A percentile compares a stretch with the other conserved stretches of the same genome.
These are phyloP conservation scores for Crocodylus rhombifer DNA, from an alignment of 2,797 vertebrate species.

Conservation along the genomic window DNA sequence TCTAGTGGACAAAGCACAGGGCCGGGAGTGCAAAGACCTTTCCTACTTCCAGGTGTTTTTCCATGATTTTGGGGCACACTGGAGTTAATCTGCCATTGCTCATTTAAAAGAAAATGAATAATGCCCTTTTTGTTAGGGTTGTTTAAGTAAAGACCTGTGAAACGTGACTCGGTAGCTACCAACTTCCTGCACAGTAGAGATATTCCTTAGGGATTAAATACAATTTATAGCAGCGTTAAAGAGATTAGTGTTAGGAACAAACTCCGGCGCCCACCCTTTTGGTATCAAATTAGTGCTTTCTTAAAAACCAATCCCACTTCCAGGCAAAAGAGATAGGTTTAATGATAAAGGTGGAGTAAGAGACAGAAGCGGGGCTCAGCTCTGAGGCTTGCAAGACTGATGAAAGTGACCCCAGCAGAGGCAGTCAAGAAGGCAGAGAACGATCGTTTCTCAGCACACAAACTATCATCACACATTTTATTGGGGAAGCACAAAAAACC, in stretches of 20 bases:
- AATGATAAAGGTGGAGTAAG: neutral
- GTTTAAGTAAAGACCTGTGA: too few relatives aligned
- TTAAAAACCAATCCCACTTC: neutral
- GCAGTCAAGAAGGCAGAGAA: neutral
- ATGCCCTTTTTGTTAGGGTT: too few relatives aligned
- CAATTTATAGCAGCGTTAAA: neutral
- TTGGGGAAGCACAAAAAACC: too few relatives aligned
- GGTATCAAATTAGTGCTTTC: neutral
- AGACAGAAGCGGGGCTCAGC: neutral
- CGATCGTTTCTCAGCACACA: neutral
- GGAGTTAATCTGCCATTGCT: neutral
- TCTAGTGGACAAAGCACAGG: neutral
- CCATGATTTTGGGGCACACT: neutral
- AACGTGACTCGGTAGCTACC: neutral
- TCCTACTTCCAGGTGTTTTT: neutral
- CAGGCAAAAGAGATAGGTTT: neutral
- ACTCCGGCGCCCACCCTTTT: neutral
- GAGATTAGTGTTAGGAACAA: neutral
- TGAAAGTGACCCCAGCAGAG: neutral
- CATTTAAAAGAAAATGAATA: neutral
- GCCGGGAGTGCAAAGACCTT: too few relatives aligned
- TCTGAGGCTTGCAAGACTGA: neutral
- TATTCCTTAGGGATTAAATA: neutral
- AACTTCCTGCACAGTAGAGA: neutral
- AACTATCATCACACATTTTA: neutral